Percentiles rank a stretch among this genome's conserved stretches.
Evolutionary conservation across 2,888 invertebrate genomes (phyloP).

Genomic region (Clusia tigrina): DNA sequence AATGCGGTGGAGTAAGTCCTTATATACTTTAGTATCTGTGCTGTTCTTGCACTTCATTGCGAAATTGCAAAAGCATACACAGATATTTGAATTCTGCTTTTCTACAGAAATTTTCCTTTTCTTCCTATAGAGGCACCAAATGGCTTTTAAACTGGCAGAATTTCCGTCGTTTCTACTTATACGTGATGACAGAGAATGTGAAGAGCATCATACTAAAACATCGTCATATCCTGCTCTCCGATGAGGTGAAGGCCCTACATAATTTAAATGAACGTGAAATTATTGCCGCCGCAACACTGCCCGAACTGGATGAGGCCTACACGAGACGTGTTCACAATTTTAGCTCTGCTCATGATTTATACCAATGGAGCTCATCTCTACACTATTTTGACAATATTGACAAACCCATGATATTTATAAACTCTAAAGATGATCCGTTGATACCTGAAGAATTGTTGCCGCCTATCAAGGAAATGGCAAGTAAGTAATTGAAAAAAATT

Average conservation of each 20-base stretch:
- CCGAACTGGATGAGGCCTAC: conserved; percentile 89
- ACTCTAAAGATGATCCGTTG: conserved; percentile 90
- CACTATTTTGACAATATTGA: conserved; percentile 81
- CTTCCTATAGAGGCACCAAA: conserved; percentile 74
- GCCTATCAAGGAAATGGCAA: conserved; percentile 76
- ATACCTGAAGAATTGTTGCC: conserved; percentile 81
- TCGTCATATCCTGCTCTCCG: conserved; percentile 76
- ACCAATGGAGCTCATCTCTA: conserved; percentile 84
- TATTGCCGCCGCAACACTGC: conserved; percentile 84
- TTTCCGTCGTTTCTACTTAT: conserved; percentile 87
- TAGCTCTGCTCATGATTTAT: conserved; percentile 78
- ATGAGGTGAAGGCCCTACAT: conserved; percentile 74
- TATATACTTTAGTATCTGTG: too few species aligned
- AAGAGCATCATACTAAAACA: conserved; percentile 87
- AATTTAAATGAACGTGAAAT: conserved; percentile 82
- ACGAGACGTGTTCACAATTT: conserved; percentile 83
- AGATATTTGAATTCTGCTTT: not conserved
- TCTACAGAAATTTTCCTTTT: not conserved
- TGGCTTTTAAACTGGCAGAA: conserved; percentile 87
- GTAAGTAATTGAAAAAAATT: conserved; percentile 68
- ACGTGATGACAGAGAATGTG: conserved; percentile 92
- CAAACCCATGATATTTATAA: conserved; percentile 90
- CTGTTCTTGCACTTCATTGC: too few species aligned
- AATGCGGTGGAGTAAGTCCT: conserved; percentile 84
- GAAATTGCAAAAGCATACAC: not conserved